Percentiles rank a stretch among this genome's conserved stretches.
Evolutionary conservation across 2,797 vertebrate genomes (phyloP).

Genomic region (Zenarchopterus dispar): DNA sequence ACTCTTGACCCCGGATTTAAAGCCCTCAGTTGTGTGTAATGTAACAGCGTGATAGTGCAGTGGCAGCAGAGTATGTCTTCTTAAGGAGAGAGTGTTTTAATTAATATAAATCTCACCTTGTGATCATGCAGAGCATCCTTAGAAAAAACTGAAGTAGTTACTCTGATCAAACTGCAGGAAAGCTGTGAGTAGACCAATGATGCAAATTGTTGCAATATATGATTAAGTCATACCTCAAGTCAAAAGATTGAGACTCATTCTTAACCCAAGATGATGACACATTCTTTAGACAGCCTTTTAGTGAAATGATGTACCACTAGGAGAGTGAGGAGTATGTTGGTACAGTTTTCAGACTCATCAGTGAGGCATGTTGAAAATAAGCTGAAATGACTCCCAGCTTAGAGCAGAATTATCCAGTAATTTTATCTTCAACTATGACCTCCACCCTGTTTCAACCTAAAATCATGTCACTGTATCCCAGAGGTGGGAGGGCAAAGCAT

Average conservation of each 20-base stretch:
- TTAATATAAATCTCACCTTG: too few relatives aligned
- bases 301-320: background rate
- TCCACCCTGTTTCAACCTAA: too few relatives aligned
- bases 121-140: too few relatives aligned
- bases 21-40: background rate
- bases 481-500: too few relatives aligned
- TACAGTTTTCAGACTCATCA: slow-evolving; percentile 32
- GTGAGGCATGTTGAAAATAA: slow-evolving; percentile 23
- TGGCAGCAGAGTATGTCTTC: too few relatives aligned
- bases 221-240: background rate
- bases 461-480: too few relatives aligned
- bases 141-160: too few relatives aligned
- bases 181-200: too few relatives aligned
- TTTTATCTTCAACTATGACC: too few relatives aligned
- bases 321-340: slow-evolving; percentile 5
- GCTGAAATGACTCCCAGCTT: background rate
- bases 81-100: too few relatives aligned
- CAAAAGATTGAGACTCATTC: background rate
- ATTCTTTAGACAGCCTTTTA: background rate
- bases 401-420: too few relatives aligned
- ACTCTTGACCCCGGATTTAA: slow-evolving; percentile 17
- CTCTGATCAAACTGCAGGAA: background rate
- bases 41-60: background rate
- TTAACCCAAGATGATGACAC: too few relatives aligned
- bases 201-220: background rate